Percentiles rank a stretch among this genome's conserved stretches.
These are phyloP conservation scores for Platalea minor DNA, from an alignment of 2,797 vertebrate genomes.

Conservation along the genomic window DNA sequence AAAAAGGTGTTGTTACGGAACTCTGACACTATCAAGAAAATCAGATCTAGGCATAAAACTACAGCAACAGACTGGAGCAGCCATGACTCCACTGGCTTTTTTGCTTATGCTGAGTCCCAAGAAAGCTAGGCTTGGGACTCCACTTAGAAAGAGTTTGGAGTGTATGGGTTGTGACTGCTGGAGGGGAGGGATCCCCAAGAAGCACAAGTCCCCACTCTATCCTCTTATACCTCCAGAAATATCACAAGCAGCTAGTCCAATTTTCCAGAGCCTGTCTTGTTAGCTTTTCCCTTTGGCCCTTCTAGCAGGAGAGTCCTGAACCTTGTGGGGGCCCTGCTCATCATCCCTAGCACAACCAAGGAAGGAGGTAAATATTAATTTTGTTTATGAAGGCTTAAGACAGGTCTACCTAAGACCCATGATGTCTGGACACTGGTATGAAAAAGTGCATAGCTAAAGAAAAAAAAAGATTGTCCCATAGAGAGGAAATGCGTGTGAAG, in stretches of 20 bases:
- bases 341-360: not conserved
- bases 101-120: not conserved
- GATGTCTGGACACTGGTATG: not conserved
- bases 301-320: not conserved
- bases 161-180: not conserved
- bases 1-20: not conserved
- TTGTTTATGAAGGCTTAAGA: not conserved
- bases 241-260: not conserved
- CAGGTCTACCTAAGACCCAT: not conserved
- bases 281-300: not conserved
- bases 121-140: not conserved
- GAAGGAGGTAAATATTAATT: not conserved
- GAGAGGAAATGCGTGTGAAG: not conserved
- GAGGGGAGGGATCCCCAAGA: not conserved
- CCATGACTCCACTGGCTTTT: not conserved
- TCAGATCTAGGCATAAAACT: not conserved
- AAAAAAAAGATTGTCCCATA: not conserved
- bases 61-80: not conserved
- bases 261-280: not conserved
- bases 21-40: not conserved
- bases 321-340: not conserved
- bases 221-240: not conserved
- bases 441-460: not conserved
- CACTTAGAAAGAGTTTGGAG: not conserved
- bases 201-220: not conserved